phyloP scores from a whole-genome alignment of 2,888 invertebrate genomes.

The Caenorhabditis imperialis region DNA sequence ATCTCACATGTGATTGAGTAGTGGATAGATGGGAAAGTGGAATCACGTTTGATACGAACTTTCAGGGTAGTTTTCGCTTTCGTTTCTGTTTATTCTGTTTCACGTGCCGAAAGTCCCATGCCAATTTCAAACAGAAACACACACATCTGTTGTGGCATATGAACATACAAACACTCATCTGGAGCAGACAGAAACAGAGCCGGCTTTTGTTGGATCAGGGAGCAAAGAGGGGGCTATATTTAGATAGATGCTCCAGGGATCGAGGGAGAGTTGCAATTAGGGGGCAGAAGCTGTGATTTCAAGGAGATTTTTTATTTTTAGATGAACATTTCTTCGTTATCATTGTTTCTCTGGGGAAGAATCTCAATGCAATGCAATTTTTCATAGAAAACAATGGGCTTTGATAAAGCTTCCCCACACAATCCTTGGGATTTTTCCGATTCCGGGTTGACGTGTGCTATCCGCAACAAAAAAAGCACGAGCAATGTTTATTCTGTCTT shows the following conservation, averaged over 20 bases:
- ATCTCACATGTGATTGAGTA: constrained; percentile 15
- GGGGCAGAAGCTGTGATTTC: no score
- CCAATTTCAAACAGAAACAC: constrained; percentile 26
- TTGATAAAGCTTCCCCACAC: no score
- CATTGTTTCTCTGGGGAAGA: no score
- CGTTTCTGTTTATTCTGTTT: constrained; percentile 27
- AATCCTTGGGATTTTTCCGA: no score
- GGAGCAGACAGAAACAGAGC: constrained; percentile 10
- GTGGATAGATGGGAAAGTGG: neutral
- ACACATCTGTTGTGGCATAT: constrained; percentile 40
- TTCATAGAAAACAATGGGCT: no score
- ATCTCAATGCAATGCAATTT: no score
- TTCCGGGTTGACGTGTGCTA: constrained; percentile 4
- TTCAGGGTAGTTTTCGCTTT: constrained; percentile 2
- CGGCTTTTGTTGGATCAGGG: constrained; percentile 34
- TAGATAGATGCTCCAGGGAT: no score
- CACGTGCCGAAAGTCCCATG: constrained; percentile 42
- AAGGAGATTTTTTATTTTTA: no score
- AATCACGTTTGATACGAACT: constrained; percentile 24
- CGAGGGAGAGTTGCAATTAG: no score
- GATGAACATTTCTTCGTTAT: no score
- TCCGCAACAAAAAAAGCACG: neutral
- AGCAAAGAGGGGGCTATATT: no score
- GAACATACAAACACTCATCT: constrained; percentile 32
- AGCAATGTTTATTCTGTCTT: constrained; percentile 18